These are phyloP conservation scores for Clamator glandarius DNA, from an alignment of 2,797 vertebrate species.

Conservation along the genomic window DNA sequence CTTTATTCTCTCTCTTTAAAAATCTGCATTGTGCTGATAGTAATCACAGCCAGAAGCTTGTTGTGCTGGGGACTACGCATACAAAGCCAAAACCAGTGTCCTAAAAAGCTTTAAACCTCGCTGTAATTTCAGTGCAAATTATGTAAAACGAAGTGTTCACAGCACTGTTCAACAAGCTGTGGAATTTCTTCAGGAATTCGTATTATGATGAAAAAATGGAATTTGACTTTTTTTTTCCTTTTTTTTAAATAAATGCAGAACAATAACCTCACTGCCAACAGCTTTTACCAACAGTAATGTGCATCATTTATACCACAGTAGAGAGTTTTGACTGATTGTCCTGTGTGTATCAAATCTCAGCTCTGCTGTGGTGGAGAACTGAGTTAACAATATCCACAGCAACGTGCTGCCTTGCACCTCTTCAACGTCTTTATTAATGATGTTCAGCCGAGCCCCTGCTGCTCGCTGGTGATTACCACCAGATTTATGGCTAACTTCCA, in stretches of 20 bases:
- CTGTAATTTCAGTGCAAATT: slow-evolving; percentile 21
- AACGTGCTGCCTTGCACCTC: neutral
- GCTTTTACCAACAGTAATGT: neutral
- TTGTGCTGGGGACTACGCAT: neutral
- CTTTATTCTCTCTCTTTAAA: neutral
- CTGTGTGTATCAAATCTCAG: neutral
- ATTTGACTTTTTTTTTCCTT: neutral
- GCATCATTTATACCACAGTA: neutral
- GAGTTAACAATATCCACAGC: neutral
- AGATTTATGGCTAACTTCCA: slow-evolving; percentile 52
- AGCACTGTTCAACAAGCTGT: neutral
- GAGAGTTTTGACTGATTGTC: slow-evolving; percentile 7
- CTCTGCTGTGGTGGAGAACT: neutral
- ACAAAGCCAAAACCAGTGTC: neutral
- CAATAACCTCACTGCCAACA: neutral
- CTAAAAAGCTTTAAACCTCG: neutral
- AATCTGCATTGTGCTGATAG: slow-evolving; percentile 9
- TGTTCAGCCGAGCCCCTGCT: neutral
- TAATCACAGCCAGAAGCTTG: slow-evolving; percentile 18
- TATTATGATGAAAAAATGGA: neutral
- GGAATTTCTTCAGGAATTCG: neutral
- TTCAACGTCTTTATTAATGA: slow-evolving; percentile 51
- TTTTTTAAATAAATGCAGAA: neutral
- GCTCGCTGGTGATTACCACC: neutral
- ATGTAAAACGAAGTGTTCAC: neutral